These are phyloP conservation scores for Henricia sp. DNA, from an alignment of 53 echinoderm and acorn worm species.

Conservation along the genomic window DNA sequence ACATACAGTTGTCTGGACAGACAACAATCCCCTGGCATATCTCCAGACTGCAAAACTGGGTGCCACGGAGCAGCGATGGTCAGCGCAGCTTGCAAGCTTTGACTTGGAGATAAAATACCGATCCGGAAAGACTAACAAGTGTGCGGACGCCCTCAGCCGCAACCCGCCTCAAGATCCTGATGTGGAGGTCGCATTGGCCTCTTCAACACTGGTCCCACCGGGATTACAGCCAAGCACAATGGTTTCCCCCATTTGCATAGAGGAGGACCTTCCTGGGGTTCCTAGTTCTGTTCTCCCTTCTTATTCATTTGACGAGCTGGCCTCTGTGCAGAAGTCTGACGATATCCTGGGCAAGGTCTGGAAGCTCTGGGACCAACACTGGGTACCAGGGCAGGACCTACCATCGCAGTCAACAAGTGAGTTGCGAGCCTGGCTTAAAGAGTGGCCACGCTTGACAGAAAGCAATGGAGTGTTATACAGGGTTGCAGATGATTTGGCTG, in stretches of 20 bases:
- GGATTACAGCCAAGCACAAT: neutral
- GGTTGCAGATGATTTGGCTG: neutral
- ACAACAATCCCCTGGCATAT: constrained; percentile 35
- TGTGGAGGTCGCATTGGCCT: neutral
- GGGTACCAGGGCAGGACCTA: constrained; percentile 55
- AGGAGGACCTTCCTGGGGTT: neutral
- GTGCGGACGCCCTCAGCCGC: constrained; percentile 60
- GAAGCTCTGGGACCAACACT: constrained; percentile 30
- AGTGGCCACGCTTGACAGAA: constrained; percentile 27
- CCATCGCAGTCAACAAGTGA: neutral
- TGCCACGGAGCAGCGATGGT: constrained; percentile 39
- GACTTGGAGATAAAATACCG: constrained; percentile 44
- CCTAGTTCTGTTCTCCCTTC: constrained; percentile 67
- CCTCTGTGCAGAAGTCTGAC: constrained; percentile 58
- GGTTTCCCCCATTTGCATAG: neutral
- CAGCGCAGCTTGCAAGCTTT: constrained; percentile 37
- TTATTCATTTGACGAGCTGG: constrained; percentile 45
- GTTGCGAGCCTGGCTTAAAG: constrained; percentile 40
- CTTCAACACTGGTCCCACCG: neutral
- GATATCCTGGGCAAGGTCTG: constrained; percentile 14
- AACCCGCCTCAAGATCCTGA: neutral
- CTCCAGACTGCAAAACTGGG: constrained; percentile 19
- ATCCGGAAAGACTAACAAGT: constrained; percentile 46
- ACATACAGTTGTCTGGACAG: constrained; percentile 12
- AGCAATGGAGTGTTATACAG: constrained; percentile 42